Evolutionary conservation across 2,797 vertebrate species (phyloP).

Genomic region (Acipenser transmontanus): DNA sequence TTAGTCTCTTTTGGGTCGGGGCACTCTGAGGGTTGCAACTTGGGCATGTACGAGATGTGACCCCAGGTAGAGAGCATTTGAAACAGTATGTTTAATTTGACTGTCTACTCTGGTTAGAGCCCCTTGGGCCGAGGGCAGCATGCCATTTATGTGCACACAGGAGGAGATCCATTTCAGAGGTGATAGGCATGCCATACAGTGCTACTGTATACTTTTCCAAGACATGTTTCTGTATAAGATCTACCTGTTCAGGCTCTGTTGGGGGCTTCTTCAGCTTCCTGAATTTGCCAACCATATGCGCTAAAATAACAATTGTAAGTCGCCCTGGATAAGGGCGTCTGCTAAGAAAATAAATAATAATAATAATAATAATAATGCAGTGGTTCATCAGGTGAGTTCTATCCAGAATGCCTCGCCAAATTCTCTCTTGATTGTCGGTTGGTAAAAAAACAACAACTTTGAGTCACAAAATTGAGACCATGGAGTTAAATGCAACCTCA

Average conservation of each 20-base stretch:
- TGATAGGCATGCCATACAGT: neutral
- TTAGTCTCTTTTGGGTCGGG: too few species aligned
- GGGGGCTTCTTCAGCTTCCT: conserved; percentile 2
- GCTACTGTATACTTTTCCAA: conserved; percentile 6
- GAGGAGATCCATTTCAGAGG: conserved; percentile 1
- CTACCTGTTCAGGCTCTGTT: neutral
- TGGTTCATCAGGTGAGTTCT: neutral
- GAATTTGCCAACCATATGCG: conserved; percentile 10
- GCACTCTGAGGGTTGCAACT: too few species aligned
- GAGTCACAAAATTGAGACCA: conserved; percentile 13
- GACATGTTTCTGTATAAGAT: neutral
- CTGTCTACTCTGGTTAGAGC: too few species aligned
- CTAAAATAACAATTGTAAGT: neutral
- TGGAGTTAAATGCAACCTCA: neutral
- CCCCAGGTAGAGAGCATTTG: too few species aligned
- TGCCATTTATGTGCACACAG: neutral
- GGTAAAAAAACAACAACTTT: too few species aligned
- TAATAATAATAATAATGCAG: neutral
- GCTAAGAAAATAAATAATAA: too few species aligned
- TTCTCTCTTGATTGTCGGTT: too few species aligned
- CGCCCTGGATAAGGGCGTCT: too few species aligned
- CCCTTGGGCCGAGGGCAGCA: neutral
- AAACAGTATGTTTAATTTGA: too few species aligned
- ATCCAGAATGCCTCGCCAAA: conserved; percentile 3
- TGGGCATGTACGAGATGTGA: too few species aligned